phyloP scores from a whole-genome alignment of 1,140 invertebrate genomes.

The Heliconius eleuchia region DNA sequence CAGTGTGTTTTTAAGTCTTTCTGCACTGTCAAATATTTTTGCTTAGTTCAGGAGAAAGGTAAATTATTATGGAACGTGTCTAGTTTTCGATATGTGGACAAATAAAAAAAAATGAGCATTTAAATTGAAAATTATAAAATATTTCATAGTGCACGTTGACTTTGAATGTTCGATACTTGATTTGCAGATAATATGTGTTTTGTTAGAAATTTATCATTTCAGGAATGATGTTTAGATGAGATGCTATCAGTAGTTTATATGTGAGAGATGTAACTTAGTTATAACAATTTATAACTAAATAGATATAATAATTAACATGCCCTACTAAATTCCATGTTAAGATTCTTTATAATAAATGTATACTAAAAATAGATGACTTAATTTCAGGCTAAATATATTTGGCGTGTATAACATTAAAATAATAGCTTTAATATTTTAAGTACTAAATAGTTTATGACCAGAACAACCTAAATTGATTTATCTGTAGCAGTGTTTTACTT shows the following conservation, averaged over 20 bases:
- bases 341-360: conserved; percentile 13
- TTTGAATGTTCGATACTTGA: conserved; percentile 10
- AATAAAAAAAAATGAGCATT: too few relatives aligned
- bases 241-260: conserved; percentile 36
- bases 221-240: conserved; percentile 29
- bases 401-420: not conserved
- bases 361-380: conserved; percentile 9
- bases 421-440: not conserved
- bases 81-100: not conserved
- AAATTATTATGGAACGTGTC: too few relatives aligned
- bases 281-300: conserved; percentile 29
- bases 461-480: not conserved
- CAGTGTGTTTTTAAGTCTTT: conserved; percentile 14
- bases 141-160: conserved; percentile 18
- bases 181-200: conserved; percentile 30
- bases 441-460: not conserved
- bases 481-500: not conserved
- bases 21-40: conserved; percentile 6
- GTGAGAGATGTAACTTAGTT: conserved; percentile 35
- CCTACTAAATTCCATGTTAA: conserved; percentile 32
- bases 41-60: too few relatives aligned
- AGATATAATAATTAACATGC: conserved; percentile 29
- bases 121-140: not conserved
- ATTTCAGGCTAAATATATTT: conserved; percentile 19
- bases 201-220: conserved; percentile 22